Evolutionary conservation across 1,140 invertebrate genomes (phyloP).

Genomic region (Drosophila grimshawi): DNA sequence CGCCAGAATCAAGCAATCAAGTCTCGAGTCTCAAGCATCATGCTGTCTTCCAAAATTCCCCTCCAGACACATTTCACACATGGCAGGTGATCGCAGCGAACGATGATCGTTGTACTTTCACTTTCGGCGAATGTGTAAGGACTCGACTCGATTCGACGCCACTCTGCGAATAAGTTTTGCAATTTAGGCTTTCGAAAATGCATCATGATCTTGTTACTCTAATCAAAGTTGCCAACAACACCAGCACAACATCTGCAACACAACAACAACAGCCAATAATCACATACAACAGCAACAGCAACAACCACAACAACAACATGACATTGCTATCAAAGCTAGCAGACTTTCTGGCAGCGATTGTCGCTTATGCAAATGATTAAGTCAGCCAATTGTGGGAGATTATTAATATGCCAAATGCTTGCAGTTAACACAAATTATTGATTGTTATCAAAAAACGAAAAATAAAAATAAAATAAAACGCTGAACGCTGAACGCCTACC

Average conservation of each 20-base stretch:
- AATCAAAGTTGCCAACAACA: constrained; percentile 72
- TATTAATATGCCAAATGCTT: neutral
- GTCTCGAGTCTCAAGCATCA: constrained; percentile 42
- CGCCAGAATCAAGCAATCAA: constrained; percentile 7
- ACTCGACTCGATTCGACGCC: constrained; percentile 56
- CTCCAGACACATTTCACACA: constrained; percentile 63
- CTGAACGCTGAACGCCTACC: constrained; percentile 19
- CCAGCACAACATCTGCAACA: neutral
- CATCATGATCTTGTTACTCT: constrained; percentile 75
- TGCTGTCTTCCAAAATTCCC: constrained; percentile 33
- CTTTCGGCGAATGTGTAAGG: constrained; percentile 67
- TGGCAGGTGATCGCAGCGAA: constrained; percentile 64
- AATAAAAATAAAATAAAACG: too few relatives aligned
- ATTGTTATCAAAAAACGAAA: constrained; percentile 28
- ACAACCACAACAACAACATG: constrained; percentile 38
- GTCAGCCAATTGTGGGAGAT: constrained; percentile 37
- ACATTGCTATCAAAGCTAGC: constrained; percentile 41
- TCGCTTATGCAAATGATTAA: constrained; percentile 63
- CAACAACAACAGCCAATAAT: constrained; percentile 50
- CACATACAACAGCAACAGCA: constrained; percentile 33
- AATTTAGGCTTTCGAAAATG: constrained; percentile 75
- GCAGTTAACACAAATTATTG: constrained; percentile 8
- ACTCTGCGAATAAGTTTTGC: constrained; percentile 41
- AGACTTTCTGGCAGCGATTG: constrained; percentile 30
- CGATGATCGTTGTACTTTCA: constrained; percentile 69